Conservation (phyloP, 2,888 invertebrate genomes). For the Pseudococcus longispinus region DNA sequence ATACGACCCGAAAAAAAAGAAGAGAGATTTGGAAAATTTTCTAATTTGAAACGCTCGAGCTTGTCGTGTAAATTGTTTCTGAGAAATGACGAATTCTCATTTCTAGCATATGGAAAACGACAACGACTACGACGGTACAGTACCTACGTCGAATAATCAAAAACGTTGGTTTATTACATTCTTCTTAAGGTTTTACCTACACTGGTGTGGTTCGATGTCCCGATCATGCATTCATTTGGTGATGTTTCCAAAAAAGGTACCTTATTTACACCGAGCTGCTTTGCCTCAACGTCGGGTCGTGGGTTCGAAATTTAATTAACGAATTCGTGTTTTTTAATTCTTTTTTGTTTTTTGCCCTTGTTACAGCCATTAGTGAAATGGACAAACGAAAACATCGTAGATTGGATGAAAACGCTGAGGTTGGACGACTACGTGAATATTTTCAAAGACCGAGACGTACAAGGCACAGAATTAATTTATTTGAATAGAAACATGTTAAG, state of each 20-base stretch:
- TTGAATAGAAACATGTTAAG: constrained; percentile 34
- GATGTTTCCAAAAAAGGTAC: not conserved
- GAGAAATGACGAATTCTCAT: too few relatives aligned
- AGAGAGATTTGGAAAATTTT: too few relatives aligned
- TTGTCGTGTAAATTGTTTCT: too few relatives aligned
- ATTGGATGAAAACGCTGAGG: constrained; percentile 39
- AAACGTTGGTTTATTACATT: not conserved
- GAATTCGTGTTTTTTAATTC: constrained; percentile 17
- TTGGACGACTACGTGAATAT: constrained; percentile 36
- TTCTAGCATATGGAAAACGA: not conserved
- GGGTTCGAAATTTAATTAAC: constrained; percentile 10
- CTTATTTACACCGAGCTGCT: not conserved
- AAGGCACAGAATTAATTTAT: constrained; percentile 37
- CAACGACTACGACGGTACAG: not conserved
- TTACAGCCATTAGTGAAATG: constrained; percentile 48
- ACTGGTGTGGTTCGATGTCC: not conserved
- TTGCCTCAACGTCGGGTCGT: not conserved
- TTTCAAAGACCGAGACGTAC: constrained; percentile 44
- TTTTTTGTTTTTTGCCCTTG: not conserved
- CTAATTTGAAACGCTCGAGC: too few relatives aligned
- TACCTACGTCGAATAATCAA: not conserved
- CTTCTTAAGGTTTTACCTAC: too few relatives aligned
- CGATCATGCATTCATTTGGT: not conserved
- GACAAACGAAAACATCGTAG: constrained; percentile 42
- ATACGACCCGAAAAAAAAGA: too few relatives aligned